These are phyloP conservation scores for Nasonia giraulti DNA, from an alignment of 1,140 invertebrate genomes.

Conservation along the genomic window DNA sequence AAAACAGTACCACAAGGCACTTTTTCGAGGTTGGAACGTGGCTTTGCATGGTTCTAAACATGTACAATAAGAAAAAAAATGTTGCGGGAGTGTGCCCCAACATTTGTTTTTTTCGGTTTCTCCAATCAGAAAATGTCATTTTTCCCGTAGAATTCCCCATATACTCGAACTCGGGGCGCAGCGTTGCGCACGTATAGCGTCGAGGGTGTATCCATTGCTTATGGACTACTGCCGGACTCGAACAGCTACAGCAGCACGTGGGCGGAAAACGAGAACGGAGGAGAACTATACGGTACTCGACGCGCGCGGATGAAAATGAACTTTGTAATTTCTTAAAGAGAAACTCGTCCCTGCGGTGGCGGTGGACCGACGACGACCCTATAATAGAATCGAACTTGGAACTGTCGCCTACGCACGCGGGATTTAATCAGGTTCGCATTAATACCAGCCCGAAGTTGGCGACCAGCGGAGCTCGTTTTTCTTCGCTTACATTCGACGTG, in stretches of 20 bases:
- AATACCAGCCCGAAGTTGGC: constrained; percentile 12
- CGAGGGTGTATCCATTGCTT: constrained; percentile 25
- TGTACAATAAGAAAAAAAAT: too few relatives aligned
- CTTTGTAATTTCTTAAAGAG: constrained; percentile 45
- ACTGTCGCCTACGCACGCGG: not conserved
- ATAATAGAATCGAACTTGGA: constrained; percentile 36
- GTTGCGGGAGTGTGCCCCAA: too few relatives aligned
- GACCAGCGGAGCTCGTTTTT: constrained; percentile 11
- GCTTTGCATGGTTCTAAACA: too few relatives aligned
- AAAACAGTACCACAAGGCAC: too few relatives aligned
- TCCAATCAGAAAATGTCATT: too few relatives aligned
- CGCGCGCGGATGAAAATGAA: constrained; percentile 21
- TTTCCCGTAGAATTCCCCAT: too few relatives aligned
- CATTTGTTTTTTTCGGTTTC: too few relatives aligned
- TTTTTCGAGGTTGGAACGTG: too few relatives aligned
- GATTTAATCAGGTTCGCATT: constrained; percentile 40
- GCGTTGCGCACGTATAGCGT: not conserved
- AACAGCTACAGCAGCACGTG: not conserved
- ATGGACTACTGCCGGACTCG: not conserved
- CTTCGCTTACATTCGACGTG: not conserved
- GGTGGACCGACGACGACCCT: not conserved
- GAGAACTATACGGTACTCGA: not conserved
- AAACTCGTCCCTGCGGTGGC: not conserved
- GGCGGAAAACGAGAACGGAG: constrained; percentile 5
- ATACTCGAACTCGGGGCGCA: not conserved